phyloP scores from a whole-genome alignment of 2,797 vertebrate species.

The Sylvia borin region DNA sequence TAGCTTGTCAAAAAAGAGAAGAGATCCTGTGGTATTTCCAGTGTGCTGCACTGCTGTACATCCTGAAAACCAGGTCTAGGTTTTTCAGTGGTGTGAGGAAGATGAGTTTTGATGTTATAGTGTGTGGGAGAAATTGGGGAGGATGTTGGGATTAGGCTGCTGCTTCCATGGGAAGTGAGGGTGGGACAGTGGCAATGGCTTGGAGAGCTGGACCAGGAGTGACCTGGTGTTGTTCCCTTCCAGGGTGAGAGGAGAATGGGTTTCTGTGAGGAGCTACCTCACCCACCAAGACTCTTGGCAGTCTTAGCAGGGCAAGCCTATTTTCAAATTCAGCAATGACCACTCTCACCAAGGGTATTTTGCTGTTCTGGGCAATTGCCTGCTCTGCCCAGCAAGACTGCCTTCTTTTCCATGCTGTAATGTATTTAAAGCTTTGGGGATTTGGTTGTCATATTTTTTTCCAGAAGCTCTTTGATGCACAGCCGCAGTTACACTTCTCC shows the following conservation, averaged over 20 bases:
- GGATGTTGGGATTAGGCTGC: background rate
- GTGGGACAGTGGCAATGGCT: background rate
- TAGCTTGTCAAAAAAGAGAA: background rate
- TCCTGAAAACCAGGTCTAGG: background rate
- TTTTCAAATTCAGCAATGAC: background rate
- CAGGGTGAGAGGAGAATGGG: background rate
- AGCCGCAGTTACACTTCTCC: background rate
- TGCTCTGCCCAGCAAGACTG: background rate
- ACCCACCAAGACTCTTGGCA: background rate
- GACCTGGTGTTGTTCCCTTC: background rate
- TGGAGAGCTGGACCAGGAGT: background rate
- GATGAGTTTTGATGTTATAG: background rate
- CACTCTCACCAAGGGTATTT: background rate
- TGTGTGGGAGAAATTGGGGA: rapidly evolving
- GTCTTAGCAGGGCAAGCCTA: background rate
- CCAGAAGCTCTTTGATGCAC: background rate
- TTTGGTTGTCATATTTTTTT: background rate
- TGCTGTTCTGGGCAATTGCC: background rate
- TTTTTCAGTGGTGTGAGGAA: background rate
- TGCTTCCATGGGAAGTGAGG: background rate
- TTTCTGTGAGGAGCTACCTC: background rate
- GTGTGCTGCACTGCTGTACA: background rate
- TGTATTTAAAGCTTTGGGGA: background rate
- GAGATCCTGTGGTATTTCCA: background rate
- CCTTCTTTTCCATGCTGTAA: background rate